Percentiles rank a stretch among this genome's conserved stretches.
These are phyloP conservation scores for Marmota flaviventris DNA, from an alignment of 2,113 vertebrate genomes.

Conservation along the genomic window DNA sequence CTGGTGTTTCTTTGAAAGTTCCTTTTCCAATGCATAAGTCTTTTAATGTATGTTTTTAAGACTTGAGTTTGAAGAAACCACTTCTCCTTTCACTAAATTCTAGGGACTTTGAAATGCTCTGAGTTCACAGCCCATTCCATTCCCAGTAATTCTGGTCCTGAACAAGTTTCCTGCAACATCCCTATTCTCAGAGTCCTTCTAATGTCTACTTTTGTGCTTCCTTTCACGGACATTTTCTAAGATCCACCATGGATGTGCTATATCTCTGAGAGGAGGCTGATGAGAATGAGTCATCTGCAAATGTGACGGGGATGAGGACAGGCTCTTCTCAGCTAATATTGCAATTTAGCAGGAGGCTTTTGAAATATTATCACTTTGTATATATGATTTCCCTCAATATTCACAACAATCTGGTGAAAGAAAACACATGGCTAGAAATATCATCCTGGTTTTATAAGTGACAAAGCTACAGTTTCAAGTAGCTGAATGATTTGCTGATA, in stretches of 20 bases:
- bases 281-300: conserved; percentile 34
- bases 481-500: not conserved
- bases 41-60: conserved; percentile 40
- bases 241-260: not conserved
- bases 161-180: not conserved
- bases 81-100: conserved; percentile 18
- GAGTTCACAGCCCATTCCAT: not conserved
- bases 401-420: not conserved
- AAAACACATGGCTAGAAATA: not conserved
- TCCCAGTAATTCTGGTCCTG: not conserved
- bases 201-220: not conserved
- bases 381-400: conserved; percentile 17
- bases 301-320: conserved; percentile 30
- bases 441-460: not conserved
- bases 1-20: not conserved
- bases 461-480: not conserved
- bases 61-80: not conserved
- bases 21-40: not conserved
- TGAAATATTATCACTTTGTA: conserved; percentile 33
- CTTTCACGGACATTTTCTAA: not conserved
- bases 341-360: not conserved
- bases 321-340: not conserved
- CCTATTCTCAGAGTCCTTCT: not conserved
- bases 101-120: not conserved
- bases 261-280: not conserved